Evolutionary conservation across 2,888 invertebrate species (phyloP).

Genomic region (Tenthredo mesomela): DNA sequence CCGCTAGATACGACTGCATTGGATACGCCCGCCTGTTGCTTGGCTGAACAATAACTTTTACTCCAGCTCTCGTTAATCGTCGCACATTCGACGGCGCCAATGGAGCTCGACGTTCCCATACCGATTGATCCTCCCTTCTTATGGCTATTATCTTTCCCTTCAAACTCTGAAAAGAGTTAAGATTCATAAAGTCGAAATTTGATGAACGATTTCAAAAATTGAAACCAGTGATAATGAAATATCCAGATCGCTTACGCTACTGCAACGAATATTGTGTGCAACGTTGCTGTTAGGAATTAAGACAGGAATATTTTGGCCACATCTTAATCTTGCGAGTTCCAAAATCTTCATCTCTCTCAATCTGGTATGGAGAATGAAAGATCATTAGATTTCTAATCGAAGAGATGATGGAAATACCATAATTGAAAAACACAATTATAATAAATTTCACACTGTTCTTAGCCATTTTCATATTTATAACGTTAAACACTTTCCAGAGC

Average conservation of each 20-base stretch:
- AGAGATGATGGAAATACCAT: not conserved
- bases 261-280: conserved; percentile 54
- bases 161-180: conserved; percentile 71
- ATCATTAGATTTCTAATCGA: not conserved
- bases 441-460: not conserved
- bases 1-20: conserved; percentile 95
- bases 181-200: not conserved
- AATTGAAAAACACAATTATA: not conserved
- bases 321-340: conserved; percentile 58
- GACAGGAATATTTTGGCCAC: conserved; percentile 47
- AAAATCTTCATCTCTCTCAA: conserved; percentile 63
- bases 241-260: conserved; percentile 55
- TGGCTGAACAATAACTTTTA: conserved; percentile 98
- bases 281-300: not conserved
- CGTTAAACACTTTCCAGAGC: not conserved
- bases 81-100: conserved; percentile 95
- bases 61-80: conserved; percentile 91
- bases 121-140: conserved; percentile 94
- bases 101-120: conserved; percentile 97
- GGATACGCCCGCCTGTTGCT: conserved; percentile 99
- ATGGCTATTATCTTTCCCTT: conserved; percentile 89
- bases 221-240: not conserved
- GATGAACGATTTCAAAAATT: not conserved
- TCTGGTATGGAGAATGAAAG: not conserved
- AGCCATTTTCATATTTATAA: not conserved